Evolutionary conservation across 2,888 invertebrate genomes (phyloP), one percentile per base, ranked within the genome.

Genomic region (Drosophila siamana): DNA sequence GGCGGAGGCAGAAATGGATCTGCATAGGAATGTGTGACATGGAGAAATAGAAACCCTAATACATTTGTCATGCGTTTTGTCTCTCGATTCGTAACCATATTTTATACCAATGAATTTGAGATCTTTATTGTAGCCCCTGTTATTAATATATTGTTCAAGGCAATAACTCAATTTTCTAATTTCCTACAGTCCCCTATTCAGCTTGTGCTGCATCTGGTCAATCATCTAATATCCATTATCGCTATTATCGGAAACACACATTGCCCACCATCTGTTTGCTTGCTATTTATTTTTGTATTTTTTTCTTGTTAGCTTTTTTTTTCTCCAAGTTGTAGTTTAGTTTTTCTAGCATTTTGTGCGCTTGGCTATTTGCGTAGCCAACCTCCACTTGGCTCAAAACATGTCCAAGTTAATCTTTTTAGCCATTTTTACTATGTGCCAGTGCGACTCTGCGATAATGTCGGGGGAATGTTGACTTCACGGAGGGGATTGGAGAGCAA

Each of bases 331-430:
- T 30, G 1, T 43, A 40, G 54, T 28, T 72, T 55, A 60, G 54
- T 65, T 71, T 60, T 66, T 71, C 56, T 51, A 41, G 30, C 24
- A 16, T 48, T 64, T 26, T 41, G 4, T 24, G 16, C 47, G 38
- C 38, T 65, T 22, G 44, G 50, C 60, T 56, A 73, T 80, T 83
- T 83, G 68, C 84, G 57, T 56, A 69, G 57, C 50, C 50, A 43
- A 60, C 51, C 51, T 46, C 47, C 68, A 74, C 55, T 68, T 52
- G 59, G 62, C 63, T 64, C 61, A 65, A 75, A 77, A 63, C 75
- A 80, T 80, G 74, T 77, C 69, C 59, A 61, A 82, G 66, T 54
- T 86, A 65, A 82, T 79, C 62, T 66, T 47, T 74, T 65, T 57
- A 62, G 62, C 60, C 54, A 55, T 30, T 73, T 73, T 74, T 43